Evolutionary conservation across 2,888 invertebrate genomes (phyloP), one percentile per base, ranked within the genome.

Genomic region (Tetragonisca angustula): DNA sequence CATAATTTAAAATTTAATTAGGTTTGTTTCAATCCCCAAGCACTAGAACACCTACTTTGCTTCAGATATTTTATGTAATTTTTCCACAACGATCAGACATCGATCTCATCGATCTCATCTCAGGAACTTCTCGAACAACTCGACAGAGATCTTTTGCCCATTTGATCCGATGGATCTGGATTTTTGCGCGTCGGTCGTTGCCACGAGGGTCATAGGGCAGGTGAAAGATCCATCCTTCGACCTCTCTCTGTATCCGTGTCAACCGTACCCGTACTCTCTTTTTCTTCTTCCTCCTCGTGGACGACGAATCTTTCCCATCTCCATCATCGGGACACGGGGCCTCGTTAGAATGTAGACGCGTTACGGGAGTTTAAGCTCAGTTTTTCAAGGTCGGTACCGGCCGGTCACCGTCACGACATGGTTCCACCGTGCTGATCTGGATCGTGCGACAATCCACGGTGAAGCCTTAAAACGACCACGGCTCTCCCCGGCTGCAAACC

Each of bases 271-370:
- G 49, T 54, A 50, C 54, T 36, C 36, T 27, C 65, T 27, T 64
- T 50, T 56, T 36, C 67, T 49, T 17, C 56, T 59, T 36, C 67
- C 32, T 17, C 24, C 21, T 50, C 27, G 49, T n/a, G 17, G 27
- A 15, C 6, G 17, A 52, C 32, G 72, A 17, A 65, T 64, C 59
- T 81, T 75, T 69, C 70, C 36, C 50, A 52, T 61, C 49, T 43
- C 64, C 50, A 36, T 64, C 73, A 49, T 54, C 73, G 69, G 61
- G 49, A 24, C 72, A 74, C 64, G 64, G 74, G 15, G 43, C 59
- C 82, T 85, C 79, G 64, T 86, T 82, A 82, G 70, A 79, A 86
- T 79, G 82, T 76, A 67, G 73, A 74, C 71, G 72, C 69, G 79
- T 61, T 67, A 50, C 73, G 64, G 61, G 73, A 32, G 81, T 74